Conservation (phyloP, 2,797 vertebrate genomes). For the Heterohyrax brucei region DNA sequence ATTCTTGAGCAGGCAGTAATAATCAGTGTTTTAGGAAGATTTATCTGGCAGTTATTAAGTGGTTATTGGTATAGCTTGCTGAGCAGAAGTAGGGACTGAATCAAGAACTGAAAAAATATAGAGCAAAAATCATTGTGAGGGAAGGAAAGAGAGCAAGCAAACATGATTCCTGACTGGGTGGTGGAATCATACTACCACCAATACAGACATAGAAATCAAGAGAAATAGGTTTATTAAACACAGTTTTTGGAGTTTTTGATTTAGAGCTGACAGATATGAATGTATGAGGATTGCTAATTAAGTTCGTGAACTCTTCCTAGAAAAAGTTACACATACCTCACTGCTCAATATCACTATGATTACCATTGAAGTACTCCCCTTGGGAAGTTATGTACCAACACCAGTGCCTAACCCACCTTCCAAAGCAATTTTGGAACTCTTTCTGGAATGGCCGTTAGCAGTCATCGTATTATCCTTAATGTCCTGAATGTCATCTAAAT, state of each 20-base stretch:
- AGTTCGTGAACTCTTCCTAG: no score
- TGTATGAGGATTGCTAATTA: no score
- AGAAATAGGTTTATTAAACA: background rate
- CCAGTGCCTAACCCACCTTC: no score
- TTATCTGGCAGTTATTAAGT: background rate
- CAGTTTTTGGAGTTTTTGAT: conserved; percentile 36
- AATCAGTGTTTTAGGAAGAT: background rate
- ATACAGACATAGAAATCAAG: background rate
- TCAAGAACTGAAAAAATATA: background rate
- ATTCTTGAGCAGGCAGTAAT: conserved; percentile 33
- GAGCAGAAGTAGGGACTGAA: conserved; percentile 39
- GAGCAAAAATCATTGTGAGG: background rate
- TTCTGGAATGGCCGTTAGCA: no score
- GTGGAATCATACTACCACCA: background rate
- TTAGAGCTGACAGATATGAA: background rate
- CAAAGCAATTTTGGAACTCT: no score
- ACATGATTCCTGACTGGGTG: background rate
- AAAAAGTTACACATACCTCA: no score
- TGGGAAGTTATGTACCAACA: no score
- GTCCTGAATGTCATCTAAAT: no score
- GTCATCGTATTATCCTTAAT: no score
- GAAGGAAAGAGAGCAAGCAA: background rate
- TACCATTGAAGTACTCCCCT: no score
- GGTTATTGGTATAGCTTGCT: background rate
- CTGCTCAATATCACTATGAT: no score